Conservation (phyloP, 2,888 invertebrate genomes). For the Emesis furor region DNA sequence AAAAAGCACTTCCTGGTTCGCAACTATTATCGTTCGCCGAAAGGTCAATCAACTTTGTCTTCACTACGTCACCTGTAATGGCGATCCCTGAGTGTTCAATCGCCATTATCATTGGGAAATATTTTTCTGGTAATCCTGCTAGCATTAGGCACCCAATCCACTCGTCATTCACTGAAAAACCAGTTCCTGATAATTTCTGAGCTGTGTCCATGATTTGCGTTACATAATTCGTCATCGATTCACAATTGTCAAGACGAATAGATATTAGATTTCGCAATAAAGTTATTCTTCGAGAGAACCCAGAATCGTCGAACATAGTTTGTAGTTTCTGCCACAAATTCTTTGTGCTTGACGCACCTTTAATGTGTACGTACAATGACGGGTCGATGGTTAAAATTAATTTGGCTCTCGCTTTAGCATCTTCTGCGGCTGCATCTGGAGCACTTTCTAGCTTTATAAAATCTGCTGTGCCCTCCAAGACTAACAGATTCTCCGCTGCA, state of each 20-base stretch:
- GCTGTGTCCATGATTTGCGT: too few relatives aligned
- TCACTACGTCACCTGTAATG: too few relatives aligned
- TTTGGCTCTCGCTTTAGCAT: not conserved
- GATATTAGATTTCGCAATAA: not conserved
- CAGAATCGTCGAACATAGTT: not conserved
- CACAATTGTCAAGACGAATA: too few relatives aligned
- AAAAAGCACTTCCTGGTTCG: too few relatives aligned
- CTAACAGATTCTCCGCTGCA: constrained; percentile 66
- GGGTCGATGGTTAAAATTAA: not conserved
- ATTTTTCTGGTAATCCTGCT: too few relatives aligned
- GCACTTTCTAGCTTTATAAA: constrained; percentile 31
- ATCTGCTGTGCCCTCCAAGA: constrained; percentile 53
- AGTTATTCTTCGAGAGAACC: not conserved
- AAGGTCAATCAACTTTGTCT: too few relatives aligned
- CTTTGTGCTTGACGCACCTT: not conserved
- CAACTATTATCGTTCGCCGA: too few relatives aligned
- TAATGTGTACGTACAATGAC: not conserved
- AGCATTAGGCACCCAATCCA: too few relatives aligned
- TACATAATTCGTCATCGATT: not conserved
- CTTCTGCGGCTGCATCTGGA: not conserved
- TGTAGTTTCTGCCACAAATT: not conserved
- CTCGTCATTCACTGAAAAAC: too few relatives aligned
- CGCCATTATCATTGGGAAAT: too few relatives aligned
- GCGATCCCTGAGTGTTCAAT: too few relatives aligned
- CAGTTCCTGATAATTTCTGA: too few relatives aligned